Percentiles rank a stretch among this genome's conserved stretches.
Conservation (phyloP, 2,888 invertebrate species). For the Trichogramma dendrolimi region DNA sequence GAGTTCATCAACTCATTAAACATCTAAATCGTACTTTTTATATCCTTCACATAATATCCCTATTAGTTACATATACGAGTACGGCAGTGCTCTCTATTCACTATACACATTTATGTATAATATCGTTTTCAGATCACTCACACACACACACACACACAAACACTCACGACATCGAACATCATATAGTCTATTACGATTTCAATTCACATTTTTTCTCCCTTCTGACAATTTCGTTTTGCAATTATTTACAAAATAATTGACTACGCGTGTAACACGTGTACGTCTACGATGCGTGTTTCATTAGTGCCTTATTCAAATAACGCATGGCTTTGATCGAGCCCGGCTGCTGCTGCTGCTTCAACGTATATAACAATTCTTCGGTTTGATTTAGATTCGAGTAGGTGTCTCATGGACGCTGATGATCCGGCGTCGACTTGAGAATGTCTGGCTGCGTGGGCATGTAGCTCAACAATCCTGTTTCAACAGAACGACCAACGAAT, state of each 20-base stretch:
- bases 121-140: background rate
- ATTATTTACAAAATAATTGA: conserved; percentile 20
- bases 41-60: no score
- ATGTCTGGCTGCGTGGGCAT: conserved; percentile 73
- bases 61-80: background rate
- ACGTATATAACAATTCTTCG: conserved; percentile 25
- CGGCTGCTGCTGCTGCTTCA: conserved; percentile 16
- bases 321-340: conserved; percentile 23
- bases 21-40: conserved; percentile 2
- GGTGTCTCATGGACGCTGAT: conserved; percentile 57
- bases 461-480: conserved; percentile 36
- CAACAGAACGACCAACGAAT: background rate
- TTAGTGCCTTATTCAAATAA: conserved; percentile 21
- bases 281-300: conserved; percentile 21
- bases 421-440: conserved; percentile 81
- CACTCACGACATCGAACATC: background rate
- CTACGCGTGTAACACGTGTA: background rate
- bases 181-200: background rate
- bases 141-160: no score
- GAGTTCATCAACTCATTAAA: conserved; percentile 26
- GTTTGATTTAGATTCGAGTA: conserved; percentile 30
- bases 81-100: background rate
- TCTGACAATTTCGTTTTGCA: conserved; percentile 6
- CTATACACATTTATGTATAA: background rate
- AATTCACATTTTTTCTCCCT: background rate